Evolutionary conservation across 2,888 invertebrate species (phyloP), one percentile per base, ranked within the genome.

Genomic region (Xanthorhoe spadicearia): DNA sequence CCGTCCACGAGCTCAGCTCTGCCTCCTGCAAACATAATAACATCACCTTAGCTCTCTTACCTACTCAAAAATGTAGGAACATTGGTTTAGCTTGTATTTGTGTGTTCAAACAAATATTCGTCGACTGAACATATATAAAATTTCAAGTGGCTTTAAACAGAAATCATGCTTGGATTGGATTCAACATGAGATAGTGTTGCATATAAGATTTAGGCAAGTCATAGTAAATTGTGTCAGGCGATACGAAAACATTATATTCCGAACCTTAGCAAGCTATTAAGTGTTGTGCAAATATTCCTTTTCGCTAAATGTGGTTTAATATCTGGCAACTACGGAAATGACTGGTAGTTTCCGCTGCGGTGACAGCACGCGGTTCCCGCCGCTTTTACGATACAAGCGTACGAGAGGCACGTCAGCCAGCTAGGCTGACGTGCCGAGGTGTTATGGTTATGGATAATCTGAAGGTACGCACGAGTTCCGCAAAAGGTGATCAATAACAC

Each of bases 1-100:
- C 83, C 68, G 89, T 93, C 93, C 93, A 93, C 78, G 90, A 78
- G 77, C 83, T 86, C 77, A 93, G 83, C 85, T 93, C 92, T 5
- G 86, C 85, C 74, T 93, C 91, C 93, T 93, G 87, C 32, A 69
- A 64, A 46, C 63, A 57, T 1, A 35, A 38, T 38, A 5, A 1
- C 8, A 17, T 17, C 15, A 43, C 2, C 13, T 13, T 43, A 10
- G 3, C 10, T 38, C 38, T 9, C 38, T 7, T 8, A 38, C 38
- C 2, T 9, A 38, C 10, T 1, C 9, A 38, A 1, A 10, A 9
- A 38, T 38, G 35, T 35, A 10, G 35, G 13, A 10, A 9, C 38
- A 38, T 13, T 7, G 10, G 7, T 7, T 32, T 32, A 6, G 32
- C 6, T 28, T 28, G 28, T 4, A 5, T 28, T 28, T 28, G 28